phyloP scores from a whole-genome alignment of 2,113 vertebrate genomes.

The Vulpes vulpes region DNA sequence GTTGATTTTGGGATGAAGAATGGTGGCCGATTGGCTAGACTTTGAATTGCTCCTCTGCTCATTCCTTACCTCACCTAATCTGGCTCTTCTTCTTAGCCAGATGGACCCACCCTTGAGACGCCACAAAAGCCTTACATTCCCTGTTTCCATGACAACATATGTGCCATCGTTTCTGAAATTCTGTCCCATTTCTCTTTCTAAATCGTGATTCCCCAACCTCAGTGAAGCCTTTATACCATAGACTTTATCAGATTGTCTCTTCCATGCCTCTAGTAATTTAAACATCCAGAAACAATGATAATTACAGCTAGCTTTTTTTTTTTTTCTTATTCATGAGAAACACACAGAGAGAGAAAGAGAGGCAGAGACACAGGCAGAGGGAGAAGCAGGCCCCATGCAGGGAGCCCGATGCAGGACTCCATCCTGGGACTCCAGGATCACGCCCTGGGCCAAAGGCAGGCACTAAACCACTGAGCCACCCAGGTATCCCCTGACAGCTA shows the following conservation, averaged over 20 bases:
- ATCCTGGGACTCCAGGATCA: too few species aligned
- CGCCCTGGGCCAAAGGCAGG: too few species aligned
- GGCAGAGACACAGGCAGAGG: too few species aligned
- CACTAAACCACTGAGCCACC: too few species aligned
- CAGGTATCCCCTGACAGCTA: too few species aligned
- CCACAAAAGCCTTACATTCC: conserved; percentile 18
- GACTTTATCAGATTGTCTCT: background rate
- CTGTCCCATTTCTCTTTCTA: conserved; percentile 35
- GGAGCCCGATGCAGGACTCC: too few species aligned
- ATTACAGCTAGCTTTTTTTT: background rate
- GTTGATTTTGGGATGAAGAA: background rate
- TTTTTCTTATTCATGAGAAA: too few species aligned
- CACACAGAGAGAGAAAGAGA: too few species aligned
- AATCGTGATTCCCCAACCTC: background rate
- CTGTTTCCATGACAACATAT: conserved; percentile 69
- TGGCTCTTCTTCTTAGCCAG: conserved; percentile 24
- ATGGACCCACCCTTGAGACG: background rate
- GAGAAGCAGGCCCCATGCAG: too few species aligned
- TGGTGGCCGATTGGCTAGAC: background rate
- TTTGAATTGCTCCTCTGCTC: background rate
- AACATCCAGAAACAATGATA: background rate
- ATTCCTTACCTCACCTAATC: background rate
- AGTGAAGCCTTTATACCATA: background rate
- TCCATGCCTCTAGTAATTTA: background rate
- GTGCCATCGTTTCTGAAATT: background rate